Evolutionary conservation across 37 sponge, comb jelly and placozoan genomes (phyloP).

Genomic region (Spongilla lacustris): DNA sequence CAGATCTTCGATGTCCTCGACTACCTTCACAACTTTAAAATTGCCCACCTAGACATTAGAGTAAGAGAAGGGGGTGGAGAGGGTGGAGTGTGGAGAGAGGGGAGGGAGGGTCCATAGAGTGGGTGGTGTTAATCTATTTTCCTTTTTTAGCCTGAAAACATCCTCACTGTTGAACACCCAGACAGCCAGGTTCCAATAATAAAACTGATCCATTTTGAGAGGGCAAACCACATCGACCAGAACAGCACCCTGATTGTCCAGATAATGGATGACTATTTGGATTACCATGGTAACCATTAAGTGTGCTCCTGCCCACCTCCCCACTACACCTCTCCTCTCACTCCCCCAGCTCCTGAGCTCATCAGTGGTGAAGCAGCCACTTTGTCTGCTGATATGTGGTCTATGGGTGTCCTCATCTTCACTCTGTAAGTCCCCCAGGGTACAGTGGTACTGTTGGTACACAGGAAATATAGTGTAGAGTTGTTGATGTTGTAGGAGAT

Average conservation of each 20-base stretch:
- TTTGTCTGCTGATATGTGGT: slow-evolving; percentile 79
- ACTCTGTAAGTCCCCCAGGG: slow-evolving; percentile 39
- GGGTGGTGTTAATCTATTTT: not conserved
- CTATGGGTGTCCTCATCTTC: slow-evolving; percentile 50
- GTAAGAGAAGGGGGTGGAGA: slow-evolving; percentile 4
- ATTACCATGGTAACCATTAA: slow-evolving; percentile 30
- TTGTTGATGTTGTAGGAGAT: not conserved
- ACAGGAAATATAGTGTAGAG: too few species aligned
- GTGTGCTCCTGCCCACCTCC: not conserved
- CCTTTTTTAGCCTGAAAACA: slow-evolving; percentile 45
- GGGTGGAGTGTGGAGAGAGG: not conserved
- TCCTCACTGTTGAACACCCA: slow-evolving; percentile 13
- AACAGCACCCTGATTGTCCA: slow-evolving; percentile 4
- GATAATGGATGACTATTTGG: slow-evolving; percentile 3
- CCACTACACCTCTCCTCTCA: not conserved
- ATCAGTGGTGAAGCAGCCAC: slow-evolving; percentile 48
- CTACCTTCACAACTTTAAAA: slow-evolving; percentile 53
- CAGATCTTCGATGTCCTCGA: slow-evolving; percentile 36
- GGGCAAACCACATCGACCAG: slow-evolving; percentile 16
- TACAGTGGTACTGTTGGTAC: too few species aligned
- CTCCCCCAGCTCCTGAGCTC: slow-evolving; percentile 86
- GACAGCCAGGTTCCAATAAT: slow-evolving; percentile 12
- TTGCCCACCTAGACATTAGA: slow-evolving; percentile 68
- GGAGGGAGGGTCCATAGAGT: not conserved
- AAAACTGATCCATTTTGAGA: slow-evolving; percentile 54